These are phyloP conservation scores for Arenicola marina DNA, from an alignment of 2,888 invertebrate genomes.

Conservation along the genomic window DNA sequence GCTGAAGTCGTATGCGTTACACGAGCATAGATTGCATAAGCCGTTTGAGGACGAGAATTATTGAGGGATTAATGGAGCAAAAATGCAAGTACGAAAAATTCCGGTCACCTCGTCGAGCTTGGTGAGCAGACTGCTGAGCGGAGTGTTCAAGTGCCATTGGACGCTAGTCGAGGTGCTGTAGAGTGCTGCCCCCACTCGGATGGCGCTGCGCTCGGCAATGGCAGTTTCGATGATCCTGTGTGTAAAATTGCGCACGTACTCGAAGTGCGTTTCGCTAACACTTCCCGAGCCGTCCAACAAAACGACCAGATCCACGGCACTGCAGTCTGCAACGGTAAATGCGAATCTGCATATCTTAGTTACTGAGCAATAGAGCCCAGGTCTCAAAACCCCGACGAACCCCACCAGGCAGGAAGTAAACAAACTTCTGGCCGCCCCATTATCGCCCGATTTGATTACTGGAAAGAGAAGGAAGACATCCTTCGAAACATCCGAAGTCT, in stretches of 20 bases:
- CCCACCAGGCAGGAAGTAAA: no score
- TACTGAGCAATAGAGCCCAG: no score
- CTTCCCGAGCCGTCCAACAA: constrained; percentile 52
- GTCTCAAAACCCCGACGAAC: no score
- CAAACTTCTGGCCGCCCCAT: no score
- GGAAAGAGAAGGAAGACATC: no score
- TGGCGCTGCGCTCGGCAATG: constrained; percentile 42
- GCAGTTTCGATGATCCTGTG: constrained; percentile 43
- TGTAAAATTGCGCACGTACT: constrained; percentile 41
- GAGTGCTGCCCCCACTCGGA: constrained; percentile 46
- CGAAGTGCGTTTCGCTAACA: constrained; percentile 40
- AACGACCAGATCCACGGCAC: constrained; percentile 42
- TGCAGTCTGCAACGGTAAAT: no score
- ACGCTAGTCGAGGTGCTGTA: constrained; percentile 41
- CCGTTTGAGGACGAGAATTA: no score
- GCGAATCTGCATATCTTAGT: no score
- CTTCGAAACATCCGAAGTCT: no score
- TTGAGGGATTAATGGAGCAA: not conserved
- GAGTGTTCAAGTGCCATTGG: constrained; percentile 45
- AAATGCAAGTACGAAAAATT: not conserved
- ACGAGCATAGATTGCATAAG: no score
- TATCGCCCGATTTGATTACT: no score
- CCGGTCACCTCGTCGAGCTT: not conserved
- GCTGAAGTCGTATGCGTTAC: not conserved
- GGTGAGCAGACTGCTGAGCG: constrained; percentile 4